Conservation (phyloP, 2,797 vertebrate species). For the Tiaroga cobitis region DNA sequence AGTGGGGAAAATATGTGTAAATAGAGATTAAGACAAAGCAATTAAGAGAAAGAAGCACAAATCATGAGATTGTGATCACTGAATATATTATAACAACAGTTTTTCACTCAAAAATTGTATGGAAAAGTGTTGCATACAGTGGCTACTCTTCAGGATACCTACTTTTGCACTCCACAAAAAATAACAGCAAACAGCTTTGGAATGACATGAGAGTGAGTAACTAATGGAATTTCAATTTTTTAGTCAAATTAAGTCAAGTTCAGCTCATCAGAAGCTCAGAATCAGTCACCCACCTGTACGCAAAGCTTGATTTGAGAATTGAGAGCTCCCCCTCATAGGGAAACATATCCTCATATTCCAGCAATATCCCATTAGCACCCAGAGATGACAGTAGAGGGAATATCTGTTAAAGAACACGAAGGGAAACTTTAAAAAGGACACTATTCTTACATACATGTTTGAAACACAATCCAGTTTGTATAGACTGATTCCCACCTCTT, state of each 20-base stretch:
- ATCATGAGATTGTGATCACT: not conserved
- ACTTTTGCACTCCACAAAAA: not conserved
- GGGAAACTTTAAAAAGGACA: not conserved
- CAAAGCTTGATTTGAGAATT: slow-evolving; percentile 68
- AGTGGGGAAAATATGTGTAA: not conserved
- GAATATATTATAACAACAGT: not conserved
- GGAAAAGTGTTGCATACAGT: not conserved
- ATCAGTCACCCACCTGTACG: slow-evolving; percentile 76
- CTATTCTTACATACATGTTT: not conserved
- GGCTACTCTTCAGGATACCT: not conserved
- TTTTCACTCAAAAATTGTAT: no score
- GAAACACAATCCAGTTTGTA: not conserved
- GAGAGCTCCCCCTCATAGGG: slow-evolving; percentile 77
- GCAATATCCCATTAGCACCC: slow-evolving; percentile 77
- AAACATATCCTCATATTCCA: slow-evolving; percentile 85
- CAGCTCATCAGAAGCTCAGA: not conserved
- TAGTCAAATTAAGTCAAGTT: not conserved
- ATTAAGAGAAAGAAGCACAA: not conserved
- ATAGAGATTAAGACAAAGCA: not conserved
- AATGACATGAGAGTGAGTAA: not conserved
- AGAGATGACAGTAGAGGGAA: slow-evolving; percentile 78
- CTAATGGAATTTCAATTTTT: no score
- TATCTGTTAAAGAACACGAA: slow-evolving; percentile 65
- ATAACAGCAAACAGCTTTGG: not conserved
- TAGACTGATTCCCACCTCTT: slow-evolving; percentile 71